Percentiles rank a stretch among this genome's conserved stretches.
These are phyloP conservation scores for Pantelozetes paolii DNA, from an alignment of 2,888 invertebrate species.

Conservation along the genomic window DNA sequence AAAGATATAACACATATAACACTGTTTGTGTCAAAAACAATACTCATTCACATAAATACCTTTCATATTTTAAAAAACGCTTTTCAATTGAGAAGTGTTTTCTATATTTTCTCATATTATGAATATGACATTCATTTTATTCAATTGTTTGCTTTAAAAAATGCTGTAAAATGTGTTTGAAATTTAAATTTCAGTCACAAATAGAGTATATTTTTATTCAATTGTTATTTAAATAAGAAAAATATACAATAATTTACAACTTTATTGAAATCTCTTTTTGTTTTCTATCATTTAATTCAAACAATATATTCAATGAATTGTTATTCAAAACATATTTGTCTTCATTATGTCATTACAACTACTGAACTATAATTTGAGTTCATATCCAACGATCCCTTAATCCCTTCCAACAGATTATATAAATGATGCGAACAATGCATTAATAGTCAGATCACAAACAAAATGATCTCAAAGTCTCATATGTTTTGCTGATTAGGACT, in stretches of 20 bases:
- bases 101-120: neutral
- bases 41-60: neutral
- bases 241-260: no score
- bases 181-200: no score
- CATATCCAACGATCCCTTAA: neutral
- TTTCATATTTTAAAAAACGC: neutral
- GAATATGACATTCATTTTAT: no score
- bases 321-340: neutral
- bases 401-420: constrained; percentile 2
- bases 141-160: no score
- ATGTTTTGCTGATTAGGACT: neutral
- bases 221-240: no score
- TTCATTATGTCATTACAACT: neutral
- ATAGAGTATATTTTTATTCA: no score
- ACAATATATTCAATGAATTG: neutral
- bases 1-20: constrained; percentile 8
- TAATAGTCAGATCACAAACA: neutral
- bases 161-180: no score
- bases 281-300: neutral
- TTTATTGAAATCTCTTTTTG: no score
- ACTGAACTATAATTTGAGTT: neutral
- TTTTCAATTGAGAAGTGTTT: neutral
- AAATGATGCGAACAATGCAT: neutral
- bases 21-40: neutral
- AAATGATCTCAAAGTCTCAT: neutral